phyloP scores from a whole-genome alignment of 2,797 vertebrate genomes.

The Schizopygopsis malacanthus region DNA sequence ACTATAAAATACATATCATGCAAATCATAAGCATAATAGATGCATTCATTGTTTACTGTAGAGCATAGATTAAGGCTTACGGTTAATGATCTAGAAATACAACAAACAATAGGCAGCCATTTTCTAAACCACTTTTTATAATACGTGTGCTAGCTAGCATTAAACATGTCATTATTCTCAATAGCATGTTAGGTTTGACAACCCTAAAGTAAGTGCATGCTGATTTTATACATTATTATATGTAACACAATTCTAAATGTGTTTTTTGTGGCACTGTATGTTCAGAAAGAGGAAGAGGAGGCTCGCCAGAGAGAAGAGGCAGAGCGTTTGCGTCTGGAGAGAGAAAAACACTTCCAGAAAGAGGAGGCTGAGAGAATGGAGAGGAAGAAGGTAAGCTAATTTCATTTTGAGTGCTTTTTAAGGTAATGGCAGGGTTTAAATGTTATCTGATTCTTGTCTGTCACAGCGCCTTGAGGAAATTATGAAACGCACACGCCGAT shows the following conservation, averaged over 20 bases:
- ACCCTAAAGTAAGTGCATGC: not conserved
- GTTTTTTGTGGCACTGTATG: slow-evolving; percentile 14
- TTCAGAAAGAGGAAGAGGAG: slow-evolving; percentile 91
- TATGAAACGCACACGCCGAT: slow-evolving; percentile 95
- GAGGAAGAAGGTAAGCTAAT: slow-evolving; percentile 87
- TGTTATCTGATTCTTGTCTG: not conserved
- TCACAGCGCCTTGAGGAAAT: slow-evolving; percentile 94
- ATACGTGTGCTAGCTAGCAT: not conserved
- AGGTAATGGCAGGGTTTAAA: not conserved
- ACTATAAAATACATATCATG: not conserved
- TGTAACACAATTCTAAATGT: not conserved
- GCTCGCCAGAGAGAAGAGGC: slow-evolving; percentile 85
- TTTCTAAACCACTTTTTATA: not conserved
- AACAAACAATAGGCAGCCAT: not conserved
- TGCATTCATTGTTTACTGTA: not conserved
- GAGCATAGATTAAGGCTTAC: not conserved
- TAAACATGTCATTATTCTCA: not conserved
- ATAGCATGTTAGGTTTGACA: not conserved
- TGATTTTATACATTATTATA: not conserved
- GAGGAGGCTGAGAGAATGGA: slow-evolving; percentile 94
- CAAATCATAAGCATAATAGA: not conserved
- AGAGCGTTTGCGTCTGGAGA: slow-evolving; percentile 84
- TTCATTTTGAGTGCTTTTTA: not conserved
- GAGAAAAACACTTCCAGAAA: slow-evolving; percentile 93
- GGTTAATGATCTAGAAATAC: not conserved